A percentile compares a stretch with the other conserved stretches of the same genome.
Conservation (phyloP, 1,140 invertebrate species). For the Apis mellifera region DNA sequence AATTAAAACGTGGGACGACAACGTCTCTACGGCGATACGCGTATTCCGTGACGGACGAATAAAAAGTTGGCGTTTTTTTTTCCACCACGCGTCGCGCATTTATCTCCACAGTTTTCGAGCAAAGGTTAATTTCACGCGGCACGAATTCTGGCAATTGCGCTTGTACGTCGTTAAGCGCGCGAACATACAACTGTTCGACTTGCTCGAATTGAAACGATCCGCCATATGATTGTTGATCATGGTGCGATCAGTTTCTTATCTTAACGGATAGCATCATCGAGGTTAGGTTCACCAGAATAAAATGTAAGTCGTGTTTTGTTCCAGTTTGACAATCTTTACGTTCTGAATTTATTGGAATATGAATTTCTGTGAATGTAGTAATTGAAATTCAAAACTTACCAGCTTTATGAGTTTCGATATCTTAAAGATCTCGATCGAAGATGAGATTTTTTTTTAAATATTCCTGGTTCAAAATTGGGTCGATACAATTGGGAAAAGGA, state of each 20-base stretch:
- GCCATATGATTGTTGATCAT: not conserved
- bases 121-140: slow-evolving; percentile 69
- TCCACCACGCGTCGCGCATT: slow-evolving; percentile 7
- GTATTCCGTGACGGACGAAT: not conserved
- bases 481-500: no score
- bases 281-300: no score
- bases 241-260: not conserved
- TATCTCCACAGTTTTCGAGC: slow-evolving; percentile 46
- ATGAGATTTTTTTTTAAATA: not conserved
- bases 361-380: no score
- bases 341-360: no score
- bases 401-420: no score
- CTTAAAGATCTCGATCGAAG: not conserved
- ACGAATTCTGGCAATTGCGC: slow-evolving; percentile 59
- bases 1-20: slow-evolving; percentile 33
- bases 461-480: no score
- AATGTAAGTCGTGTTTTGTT: no score
- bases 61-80: slow-evolving; percentile 26
- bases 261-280: not conserved
- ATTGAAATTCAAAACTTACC: no score
- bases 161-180: slow-evolving; percentile 43
- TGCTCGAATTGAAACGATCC: slow-evolving; percentile 2
- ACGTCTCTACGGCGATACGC: slow-evolving; percentile 4
- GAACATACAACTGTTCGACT: slow-evolving; percentile 16
- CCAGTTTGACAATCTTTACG: no score